Base-by-base conservation (phyloP, 92 coral and sea anemone species). In the Siderastrea radians region DNA sequence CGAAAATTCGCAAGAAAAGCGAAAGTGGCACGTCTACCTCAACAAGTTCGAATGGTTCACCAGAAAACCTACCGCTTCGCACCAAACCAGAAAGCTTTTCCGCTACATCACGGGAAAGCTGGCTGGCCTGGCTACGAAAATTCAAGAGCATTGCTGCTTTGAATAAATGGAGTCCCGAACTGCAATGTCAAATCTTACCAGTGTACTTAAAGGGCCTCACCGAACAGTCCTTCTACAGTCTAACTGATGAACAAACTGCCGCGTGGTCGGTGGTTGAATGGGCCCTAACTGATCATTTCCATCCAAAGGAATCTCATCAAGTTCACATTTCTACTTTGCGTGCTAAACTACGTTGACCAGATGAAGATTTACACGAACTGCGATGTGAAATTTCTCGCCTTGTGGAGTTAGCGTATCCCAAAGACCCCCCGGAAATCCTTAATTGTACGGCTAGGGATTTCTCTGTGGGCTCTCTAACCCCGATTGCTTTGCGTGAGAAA, bases 321-420 rank as follows among this genome's bases (percentile, higher is more conserved):
- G 77, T 72, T 14, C 77, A 72, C n/a, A 46, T 72, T 53, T 72
- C 77, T 13, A 72, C 77, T 9, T 14, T 75, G 50, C 64, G 65
- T 9, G 80, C 65, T 75, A 75, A 75, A n/a, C 15, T 49, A 10
- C 50, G 58, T 38, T 55, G 13, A 71, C 15, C n/a, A n/a, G n/a
- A n/a, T n/a, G n/a, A n/a, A n/a, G n/a, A n/a, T n/a, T n/a, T n/a
- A n/a, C n/a, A n/a, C 26, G 38, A 63, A 63, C 68, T 61, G 66
- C 14, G 53, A 67, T 82, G 69, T 68, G 38, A 62, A n/a, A n/a
- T n/a, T n/a, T n/a, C n/a, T n/a, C n/a, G n/a, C n/a, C n/a, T n/a
- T n/a, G n/a, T n/a, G n/a, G 87, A 83, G 59, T 70, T 83, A 68
- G 86, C 86, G 10, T 68, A 82, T 64, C 68, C 86, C n/a, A 77